Evolutionary conservation across 2,797 vertebrate species (phyloP), one percentile per base, ranked within the genome.

Genomic region (Eulemur rubriventer): DNA sequence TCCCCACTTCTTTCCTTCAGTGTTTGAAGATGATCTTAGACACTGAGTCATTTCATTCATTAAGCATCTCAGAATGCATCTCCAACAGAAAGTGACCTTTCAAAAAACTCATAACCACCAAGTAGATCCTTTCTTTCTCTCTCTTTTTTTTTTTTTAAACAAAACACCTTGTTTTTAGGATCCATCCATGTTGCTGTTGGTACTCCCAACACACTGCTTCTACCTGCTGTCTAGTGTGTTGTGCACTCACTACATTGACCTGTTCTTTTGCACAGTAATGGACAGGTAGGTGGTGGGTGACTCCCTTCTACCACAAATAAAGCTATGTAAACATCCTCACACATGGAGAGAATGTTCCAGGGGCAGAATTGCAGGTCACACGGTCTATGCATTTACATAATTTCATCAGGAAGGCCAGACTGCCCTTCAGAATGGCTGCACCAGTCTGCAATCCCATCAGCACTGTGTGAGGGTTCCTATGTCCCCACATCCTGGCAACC

Each of bases 11-110:
- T 86, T 92, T 48, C 70, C 26, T 63, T 72, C 35, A 55, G 65
- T 82, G 61, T 55, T 52, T 88, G 41, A 72, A 89, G 63, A 50
- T 48, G 65, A 73, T 17, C 61, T 10, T 50, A 83, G 59, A 93
- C 43, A 20, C 20, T 48, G 6, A 18, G 13, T n/a, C 16, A 70
- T 59, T 84, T 93, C 50, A 41, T 33, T 89, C 38, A 87, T 69
- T 26, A 88, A 87, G 73, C 69, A 79, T 33, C 52, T 72, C 69
- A 35, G 43, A 20, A 55, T 6, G 73, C 17, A 55, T 50, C 70
- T 72, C 38, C 63, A 87, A 67, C 22, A 88, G 55, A 82, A 78
- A 89, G 57, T 22, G 33, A 79, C 41, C 48, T 83, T 78, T 80
- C 55, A 57, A 65, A 75, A 83, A 57, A 22, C 52, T 80, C 41